Evolutionary conservation across 2,888 invertebrate genomes (phyloP).

Genomic region (Drosophila phalerata): DNA sequence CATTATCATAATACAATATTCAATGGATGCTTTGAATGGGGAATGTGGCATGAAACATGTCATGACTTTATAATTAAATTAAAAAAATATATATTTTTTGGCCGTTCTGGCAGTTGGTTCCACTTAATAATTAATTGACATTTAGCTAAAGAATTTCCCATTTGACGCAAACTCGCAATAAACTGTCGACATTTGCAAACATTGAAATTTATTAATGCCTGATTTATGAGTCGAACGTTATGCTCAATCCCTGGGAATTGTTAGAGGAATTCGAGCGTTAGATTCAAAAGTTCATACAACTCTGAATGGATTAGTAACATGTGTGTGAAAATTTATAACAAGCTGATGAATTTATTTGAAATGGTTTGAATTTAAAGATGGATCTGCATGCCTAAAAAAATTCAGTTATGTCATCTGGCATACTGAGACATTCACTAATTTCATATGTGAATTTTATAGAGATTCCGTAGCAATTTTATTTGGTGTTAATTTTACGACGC

Average conservation of each 20-base stretch:
- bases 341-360: constrained; percentile 36
- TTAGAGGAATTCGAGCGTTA: constrained; percentile 58
- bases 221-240: constrained; percentile 66
- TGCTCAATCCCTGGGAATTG: constrained; percentile 57
- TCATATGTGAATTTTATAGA: background rate
- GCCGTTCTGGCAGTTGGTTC: constrained; percentile 31
- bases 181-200: constrained; percentile 59
- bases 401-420: constrained; percentile 2
- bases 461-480: background rate
- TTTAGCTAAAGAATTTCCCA: constrained; percentile 71
- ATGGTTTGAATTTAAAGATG: constrained; percentile 35
- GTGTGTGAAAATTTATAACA: constrained; percentile 52
- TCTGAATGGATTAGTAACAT: constrained; percentile 46
- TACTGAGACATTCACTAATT: constrained; percentile 9
- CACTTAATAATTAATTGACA: constrained; percentile 79
- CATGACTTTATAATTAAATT: constrained; percentile 76
- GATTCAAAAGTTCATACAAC: constrained; percentile 57
- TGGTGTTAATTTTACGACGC: too few relatives aligned
- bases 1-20: constrained; percentile 48
- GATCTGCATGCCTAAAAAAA: constrained; percentile 39
- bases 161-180: constrained; percentile 18
- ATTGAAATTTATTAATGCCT: constrained; percentile 73
- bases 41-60: constrained; percentile 54
- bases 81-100: constrained; percentile 31
- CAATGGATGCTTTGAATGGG: constrained; percentile 33